phyloP scores from a whole-genome alignment of 2,797 vertebrate species.

The Notoglanidium macrostoma region DNA sequence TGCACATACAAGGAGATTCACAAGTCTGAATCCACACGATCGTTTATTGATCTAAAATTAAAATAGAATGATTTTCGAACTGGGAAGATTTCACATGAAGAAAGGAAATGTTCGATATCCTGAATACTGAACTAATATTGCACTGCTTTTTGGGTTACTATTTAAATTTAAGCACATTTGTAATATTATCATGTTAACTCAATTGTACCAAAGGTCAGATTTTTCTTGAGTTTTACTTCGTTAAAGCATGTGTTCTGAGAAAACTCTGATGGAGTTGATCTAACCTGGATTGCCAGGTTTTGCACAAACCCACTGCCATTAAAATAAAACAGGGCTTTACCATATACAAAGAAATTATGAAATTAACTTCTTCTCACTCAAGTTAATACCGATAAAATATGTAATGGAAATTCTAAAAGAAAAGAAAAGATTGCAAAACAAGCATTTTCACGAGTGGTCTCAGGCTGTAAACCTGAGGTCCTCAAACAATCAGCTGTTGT shows the following conservation, averaged over 20 bases:
- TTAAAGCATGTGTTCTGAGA: background rate
- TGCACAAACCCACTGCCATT: background rate
- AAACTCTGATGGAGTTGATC: background rate
- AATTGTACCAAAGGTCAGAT: background rate
- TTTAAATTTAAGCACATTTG: background rate
- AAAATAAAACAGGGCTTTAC: background rate
- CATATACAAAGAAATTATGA: background rate
- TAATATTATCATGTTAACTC: background rate
- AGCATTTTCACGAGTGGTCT: background rate
- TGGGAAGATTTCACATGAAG: background rate
- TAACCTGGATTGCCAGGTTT: background rate
- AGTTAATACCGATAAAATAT: background rate
- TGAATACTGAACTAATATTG: background rate
- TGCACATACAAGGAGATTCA: conserved; percentile 18
- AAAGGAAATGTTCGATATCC: background rate
- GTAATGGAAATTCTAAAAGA: background rate
- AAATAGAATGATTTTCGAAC: background rate
- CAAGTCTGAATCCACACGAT: background rate
- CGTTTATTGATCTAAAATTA: background rate
- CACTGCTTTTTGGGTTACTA: background rate
- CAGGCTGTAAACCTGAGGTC: background rate
- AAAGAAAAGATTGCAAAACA: background rate
- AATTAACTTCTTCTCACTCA: background rate
- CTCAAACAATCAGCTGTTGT: conserved; percentile 29
- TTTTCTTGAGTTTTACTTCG: background rate